Evolutionary conservation across 2,797 vertebrate species (phyloP).

Genomic region (Enteromius trimaculatus): DNA sequence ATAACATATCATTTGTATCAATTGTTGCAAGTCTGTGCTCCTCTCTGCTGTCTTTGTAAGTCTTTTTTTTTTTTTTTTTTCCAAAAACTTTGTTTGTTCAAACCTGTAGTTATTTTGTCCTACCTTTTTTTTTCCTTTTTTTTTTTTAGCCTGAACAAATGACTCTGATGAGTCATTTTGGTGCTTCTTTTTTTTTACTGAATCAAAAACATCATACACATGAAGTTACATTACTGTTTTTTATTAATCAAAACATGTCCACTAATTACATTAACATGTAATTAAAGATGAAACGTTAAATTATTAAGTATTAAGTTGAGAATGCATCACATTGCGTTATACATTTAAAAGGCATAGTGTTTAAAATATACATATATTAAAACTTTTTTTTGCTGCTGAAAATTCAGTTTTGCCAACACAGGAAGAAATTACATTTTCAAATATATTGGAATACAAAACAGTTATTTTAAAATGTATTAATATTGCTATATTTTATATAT

Average conservation of each 20-base stretch:
- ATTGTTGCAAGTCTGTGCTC: background rate
- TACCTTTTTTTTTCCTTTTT: background rate
- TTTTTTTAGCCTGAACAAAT: background rate
- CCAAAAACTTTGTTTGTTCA: background rate
- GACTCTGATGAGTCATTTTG: background rate
- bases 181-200: background rate
- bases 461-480: background rate
- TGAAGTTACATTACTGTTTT: background rate
- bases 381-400: background rate
- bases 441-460: background rate
- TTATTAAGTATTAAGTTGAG: background rate
- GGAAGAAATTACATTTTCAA: background rate
- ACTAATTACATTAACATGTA: background rate
- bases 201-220: background rate
- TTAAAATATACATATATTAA: no score
- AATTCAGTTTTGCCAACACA: background rate
- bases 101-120: background rate
- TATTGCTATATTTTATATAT: background rate
- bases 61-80: background rate
- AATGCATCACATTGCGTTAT: background rate
- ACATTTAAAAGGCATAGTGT: background rate
- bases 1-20: constrained; percentile 25
- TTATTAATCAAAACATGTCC: background rate
- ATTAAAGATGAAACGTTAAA: background rate
- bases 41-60: background rate